Evolutionary conservation across 2,888 invertebrate genomes (phyloP).

Genomic region (Steromphala cineraria): DNA sequence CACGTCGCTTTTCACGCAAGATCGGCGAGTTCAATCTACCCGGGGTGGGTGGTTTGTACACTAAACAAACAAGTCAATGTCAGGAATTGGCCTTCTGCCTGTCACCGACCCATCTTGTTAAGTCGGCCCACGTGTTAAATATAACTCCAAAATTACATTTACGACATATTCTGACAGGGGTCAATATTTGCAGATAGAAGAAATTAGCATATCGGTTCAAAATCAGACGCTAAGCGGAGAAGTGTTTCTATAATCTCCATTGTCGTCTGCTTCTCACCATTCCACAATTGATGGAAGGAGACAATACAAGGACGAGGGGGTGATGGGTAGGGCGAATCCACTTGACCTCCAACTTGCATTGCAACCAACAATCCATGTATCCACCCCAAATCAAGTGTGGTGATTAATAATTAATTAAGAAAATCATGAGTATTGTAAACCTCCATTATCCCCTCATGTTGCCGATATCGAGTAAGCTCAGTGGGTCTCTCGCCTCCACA

Average conservation of each 20-base stretch:
- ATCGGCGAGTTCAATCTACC: background rate
- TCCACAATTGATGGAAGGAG: background rate
- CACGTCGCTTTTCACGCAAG: background rate
- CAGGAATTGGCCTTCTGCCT: background rate
- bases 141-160: constrained; percentile 6
- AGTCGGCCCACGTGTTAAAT: background rate
- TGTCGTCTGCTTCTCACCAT: background rate
- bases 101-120: background rate
- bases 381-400: background rate
- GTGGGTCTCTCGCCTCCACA: background rate
- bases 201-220: constrained; percentile 3
- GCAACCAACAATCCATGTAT: background rate
- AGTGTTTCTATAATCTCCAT: background rate
- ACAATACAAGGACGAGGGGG: background rate
- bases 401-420: background rate
- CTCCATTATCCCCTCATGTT: too few species aligned
- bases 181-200: constrained; percentile 11
- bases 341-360: background rate
- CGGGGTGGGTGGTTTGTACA: constrained; percentile 6
- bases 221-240: background rate
- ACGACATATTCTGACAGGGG: background rate
- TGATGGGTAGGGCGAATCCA: background rate
- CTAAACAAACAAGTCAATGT: background rate
- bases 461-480: too few species aligned
- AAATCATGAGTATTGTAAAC: background rate